phyloP scores from a whole-genome alignment of 2,888 invertebrate genomes.

The Leistus spinibarbis region DNA sequence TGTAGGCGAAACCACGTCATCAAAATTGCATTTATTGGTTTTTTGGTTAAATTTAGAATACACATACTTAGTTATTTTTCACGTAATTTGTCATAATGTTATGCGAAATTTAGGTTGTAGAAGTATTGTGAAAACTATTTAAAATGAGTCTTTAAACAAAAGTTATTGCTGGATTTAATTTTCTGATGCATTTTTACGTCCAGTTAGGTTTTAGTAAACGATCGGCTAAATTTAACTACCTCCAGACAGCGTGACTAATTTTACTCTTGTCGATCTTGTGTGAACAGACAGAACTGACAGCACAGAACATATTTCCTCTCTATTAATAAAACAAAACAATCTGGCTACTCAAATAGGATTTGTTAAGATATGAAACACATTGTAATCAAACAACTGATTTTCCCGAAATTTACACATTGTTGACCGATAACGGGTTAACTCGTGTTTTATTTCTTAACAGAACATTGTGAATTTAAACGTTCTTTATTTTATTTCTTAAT shows the following conservation, averaged over 20 bases:
- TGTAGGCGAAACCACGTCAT: neutral
- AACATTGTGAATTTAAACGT: too few relatives aligned
- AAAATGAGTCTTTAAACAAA: neutral
- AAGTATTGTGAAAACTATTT: too few relatives aligned
- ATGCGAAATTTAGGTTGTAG: too few relatives aligned
- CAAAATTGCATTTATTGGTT: neutral
- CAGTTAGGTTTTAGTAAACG: neutral
- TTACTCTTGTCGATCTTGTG: conserved; percentile 5
- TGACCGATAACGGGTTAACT: too few relatives aligned
- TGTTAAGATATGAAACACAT: neutral
- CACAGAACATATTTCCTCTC: neutral
- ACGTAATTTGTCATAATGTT: neutral
- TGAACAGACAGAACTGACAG: too few relatives aligned
- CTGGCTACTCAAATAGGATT: neutral
- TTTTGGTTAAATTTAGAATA: neutral
- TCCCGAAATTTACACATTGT: neutral
- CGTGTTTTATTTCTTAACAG: too few relatives aligned
- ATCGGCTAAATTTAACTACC: conserved; percentile 17
- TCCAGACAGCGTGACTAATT: conserved; percentile 25
- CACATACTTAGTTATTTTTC: neutral
- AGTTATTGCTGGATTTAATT: neutral
- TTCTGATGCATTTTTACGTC: conserved; percentile 6
- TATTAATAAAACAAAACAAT: neutral
- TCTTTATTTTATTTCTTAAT: too few relatives aligned
- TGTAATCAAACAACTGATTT: neutral